Conservation (phyloP, 2,113 vertebrate species). For the Hippocampus zosterae region DNA sequence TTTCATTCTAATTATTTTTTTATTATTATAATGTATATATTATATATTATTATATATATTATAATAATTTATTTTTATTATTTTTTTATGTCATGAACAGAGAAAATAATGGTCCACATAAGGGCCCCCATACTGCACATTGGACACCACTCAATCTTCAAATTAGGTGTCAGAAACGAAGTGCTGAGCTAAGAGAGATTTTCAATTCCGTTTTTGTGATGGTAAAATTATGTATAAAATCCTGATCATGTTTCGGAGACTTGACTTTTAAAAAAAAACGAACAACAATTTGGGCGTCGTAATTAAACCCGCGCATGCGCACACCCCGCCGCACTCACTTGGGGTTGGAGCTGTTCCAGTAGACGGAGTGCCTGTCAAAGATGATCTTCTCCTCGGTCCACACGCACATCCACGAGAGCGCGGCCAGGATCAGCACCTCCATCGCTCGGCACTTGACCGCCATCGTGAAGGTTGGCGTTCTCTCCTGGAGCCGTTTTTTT, state of each 20-base stretch:
- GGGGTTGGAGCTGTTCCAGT: constrained; percentile 79
- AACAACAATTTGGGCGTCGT: neutral
- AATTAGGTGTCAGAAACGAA: neutral
- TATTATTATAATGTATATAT: too few relatives aligned
- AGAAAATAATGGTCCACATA: neutral
- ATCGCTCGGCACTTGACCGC: constrained; percentile 52
- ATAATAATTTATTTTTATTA: neutral
- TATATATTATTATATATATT: too few relatives aligned
- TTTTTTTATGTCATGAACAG: neutral
- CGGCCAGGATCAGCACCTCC: constrained; percentile 70
- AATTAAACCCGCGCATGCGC: constrained; percentile 18
- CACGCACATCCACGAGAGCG: constrained; percentile 69
- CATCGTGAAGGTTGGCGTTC: constrained; percentile 31
- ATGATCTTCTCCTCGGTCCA: constrained; percentile 76
- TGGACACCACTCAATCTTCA: neutral
- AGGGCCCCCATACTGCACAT: neutral
- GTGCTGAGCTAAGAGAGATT: neutral
- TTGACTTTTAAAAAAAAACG: too few relatives aligned
- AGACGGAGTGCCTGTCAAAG: constrained; percentile 74
- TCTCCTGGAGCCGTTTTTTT: neutral
- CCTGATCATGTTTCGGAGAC: too few relatives aligned
- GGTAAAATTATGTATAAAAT: too few relatives aligned
- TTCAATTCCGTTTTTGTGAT: too few relatives aligned
- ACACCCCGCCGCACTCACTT: constrained; percentile 60
- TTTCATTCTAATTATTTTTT: too few relatives aligned